Evolutionary conservation across 1,140 invertebrate genomes (phyloP).

Genomic region (Drosophila fuyamai): DNA sequence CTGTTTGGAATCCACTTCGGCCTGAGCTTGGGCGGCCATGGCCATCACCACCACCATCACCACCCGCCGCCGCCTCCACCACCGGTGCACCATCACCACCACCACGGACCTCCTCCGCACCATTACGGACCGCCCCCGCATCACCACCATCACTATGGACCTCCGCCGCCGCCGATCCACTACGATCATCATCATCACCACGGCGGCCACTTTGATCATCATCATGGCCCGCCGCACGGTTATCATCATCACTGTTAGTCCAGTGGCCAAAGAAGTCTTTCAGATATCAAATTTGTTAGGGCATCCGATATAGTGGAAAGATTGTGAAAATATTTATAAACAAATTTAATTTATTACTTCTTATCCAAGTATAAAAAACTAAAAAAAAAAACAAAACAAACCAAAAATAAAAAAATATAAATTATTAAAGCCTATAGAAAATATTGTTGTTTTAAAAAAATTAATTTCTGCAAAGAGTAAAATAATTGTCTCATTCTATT

Average conservation of each 20-base stretch:
- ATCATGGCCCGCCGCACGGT: slow-evolving; percentile 34
- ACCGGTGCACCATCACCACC: slow-evolving; percentile 51
- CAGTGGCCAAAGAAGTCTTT: not conserved
- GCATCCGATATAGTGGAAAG: not conserved
- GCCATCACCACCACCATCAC: slow-evolving; percentile 51
- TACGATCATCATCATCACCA: slow-evolving; percentile 35
- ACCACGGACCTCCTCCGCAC: slow-evolving; percentile 36
- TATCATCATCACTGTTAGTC: slow-evolving; percentile 53
- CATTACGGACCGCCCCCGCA: slow-evolving; percentile 34
- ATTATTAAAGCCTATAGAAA: not conserved
- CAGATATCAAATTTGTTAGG: not conserved
- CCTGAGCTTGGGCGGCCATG: slow-evolving; percentile 47
- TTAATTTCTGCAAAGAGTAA: not conserved
- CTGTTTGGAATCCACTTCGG: slow-evolving; percentile 69
- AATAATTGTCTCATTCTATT: too few species aligned
- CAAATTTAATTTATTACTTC: slow-evolving; percentile 61
- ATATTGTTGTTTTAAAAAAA: not conserved
- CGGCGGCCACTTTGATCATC: slow-evolving; percentile 39
- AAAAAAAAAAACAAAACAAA: not conserved
- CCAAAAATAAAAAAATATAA: not conserved
- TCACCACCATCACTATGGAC: slow-evolving; percentile 53
- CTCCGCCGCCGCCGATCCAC: slow-evolving; percentile 31
- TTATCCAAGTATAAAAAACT: not conserved
- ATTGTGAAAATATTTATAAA: slow-evolving; percentile 18
- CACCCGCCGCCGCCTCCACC: slow-evolving; percentile 40